These are phyloP conservation scores for Pangasius larnaudii DNA, from an alignment of 2,797 vertebrate species.

Conservation along the genomic window DNA sequence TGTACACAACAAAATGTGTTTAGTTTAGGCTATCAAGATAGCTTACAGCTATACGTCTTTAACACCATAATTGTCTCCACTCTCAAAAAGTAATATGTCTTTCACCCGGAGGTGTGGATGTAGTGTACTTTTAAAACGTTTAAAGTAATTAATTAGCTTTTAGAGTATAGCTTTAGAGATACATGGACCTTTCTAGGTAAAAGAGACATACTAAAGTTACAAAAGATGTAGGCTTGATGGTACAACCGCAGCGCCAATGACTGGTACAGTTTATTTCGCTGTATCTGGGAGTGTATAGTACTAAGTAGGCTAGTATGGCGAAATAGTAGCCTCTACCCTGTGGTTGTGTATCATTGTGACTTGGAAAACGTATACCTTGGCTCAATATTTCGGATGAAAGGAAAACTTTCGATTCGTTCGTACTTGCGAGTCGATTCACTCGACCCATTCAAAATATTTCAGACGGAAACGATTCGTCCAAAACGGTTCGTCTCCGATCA, in stretches of 20 bases:
- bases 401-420: background rate
- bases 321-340: no score
- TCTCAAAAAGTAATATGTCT: background rate
- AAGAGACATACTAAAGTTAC: background rate
- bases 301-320: background rate
- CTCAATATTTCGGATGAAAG: background rate
- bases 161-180: background rate
- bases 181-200: background rate
- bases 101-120: background rate
- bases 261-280: background rate
- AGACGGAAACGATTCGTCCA: slow-evolving; percentile 19
- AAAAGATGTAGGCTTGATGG: background rate
- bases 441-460: background rate
- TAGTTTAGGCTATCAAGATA: background rate
- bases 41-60: background rate
- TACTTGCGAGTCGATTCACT: slow-evolving; percentile 11
- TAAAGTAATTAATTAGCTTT: background rate
- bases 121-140: background rate
- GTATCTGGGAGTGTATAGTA: background rate
- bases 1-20: background rate
- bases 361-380: background rate
- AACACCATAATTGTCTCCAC: background rate
- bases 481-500: slow-evolving; percentile 23
- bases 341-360: background rate
- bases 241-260: background rate